Percentiles rank a stretch among this genome's conserved stretches.
These are phyloP conservation scores for Mythimna albipuncta DNA, from an alignment of 2,888 invertebrate genomes.

Conservation along the genomic window DNA sequence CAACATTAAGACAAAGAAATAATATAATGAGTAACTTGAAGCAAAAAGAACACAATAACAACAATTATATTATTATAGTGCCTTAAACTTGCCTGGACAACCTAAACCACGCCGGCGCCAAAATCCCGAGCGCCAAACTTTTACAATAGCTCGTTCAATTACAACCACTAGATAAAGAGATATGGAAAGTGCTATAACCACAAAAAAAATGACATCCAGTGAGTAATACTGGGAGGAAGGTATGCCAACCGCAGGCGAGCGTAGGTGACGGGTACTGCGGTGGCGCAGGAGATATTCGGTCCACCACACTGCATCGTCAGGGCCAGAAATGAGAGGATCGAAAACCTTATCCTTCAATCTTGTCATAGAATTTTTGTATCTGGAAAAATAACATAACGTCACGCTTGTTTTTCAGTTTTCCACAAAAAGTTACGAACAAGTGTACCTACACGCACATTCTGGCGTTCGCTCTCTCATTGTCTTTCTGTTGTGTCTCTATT, in stretches of 20 bases:
- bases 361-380: constrained; percentile 79
- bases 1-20: neutral
- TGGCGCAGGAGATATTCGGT: constrained; percentile 89
- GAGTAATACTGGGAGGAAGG: constrained; percentile 81
- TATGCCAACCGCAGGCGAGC: constrained; percentile 81
- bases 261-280: constrained; percentile 83
- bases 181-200: constrained; percentile 61
- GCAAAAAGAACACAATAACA: neutral
- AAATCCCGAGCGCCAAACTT: constrained; percentile 70
- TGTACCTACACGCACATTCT: neutral
- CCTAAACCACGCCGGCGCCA: constrained; percentile 46
- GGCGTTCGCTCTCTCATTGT: too few relatives aligned
- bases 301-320: constrained; percentile 89
- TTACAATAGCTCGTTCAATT: constrained; percentile 68
- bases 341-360: constrained; percentile 74
- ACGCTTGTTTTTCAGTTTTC: neutral
- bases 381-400: constrained; percentile 63
- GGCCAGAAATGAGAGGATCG: constrained; percentile 81
- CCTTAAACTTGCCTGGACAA: constrained; percentile 77
- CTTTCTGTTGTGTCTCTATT: too few relatives aligned
- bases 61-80: constrained; percentile 69
- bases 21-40: neutral
- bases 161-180: constrained; percentile 65
- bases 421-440: neutral
- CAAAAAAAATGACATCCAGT: constrained; percentile 76